Conservation (phyloP, 1,140 invertebrate species). For the Heliconius nattereri region DNA sequence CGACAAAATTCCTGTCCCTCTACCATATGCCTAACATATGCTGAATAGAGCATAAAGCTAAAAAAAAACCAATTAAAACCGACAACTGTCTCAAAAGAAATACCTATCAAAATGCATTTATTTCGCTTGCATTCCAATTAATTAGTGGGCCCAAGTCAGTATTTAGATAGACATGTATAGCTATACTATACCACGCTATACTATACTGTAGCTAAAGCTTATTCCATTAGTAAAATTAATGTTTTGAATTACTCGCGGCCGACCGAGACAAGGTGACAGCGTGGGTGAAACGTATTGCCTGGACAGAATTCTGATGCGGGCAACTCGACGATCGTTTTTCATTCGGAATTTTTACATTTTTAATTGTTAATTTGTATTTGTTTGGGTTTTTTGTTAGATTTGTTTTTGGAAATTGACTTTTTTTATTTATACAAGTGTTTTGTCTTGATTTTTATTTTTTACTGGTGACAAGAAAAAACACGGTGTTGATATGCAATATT, state of each 20-base stretch:
- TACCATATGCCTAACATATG: no score
- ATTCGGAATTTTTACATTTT: conserved; percentile 17
- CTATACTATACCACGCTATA: not conserved
- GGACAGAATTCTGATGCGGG: conserved; percentile 39
- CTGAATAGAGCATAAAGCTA: no score
- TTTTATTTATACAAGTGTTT: no score
- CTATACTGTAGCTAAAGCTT: conserved; percentile 40
- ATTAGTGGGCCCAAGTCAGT: not conserved
- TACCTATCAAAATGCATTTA: not conserved
- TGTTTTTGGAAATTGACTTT: no score
- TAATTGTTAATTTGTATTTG: not conserved
- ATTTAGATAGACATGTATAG: not conserved
- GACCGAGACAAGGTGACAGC: conserved; percentile 51
- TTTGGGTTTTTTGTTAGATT: not conserved
- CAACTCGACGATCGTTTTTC: conserved; percentile 15
- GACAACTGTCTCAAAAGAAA: not conserved
- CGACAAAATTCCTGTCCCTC: no score
- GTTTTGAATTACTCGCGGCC: conserved; percentile 68
- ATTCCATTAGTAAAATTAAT: conserved; percentile 81
- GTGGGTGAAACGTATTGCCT: conserved; percentile 44
- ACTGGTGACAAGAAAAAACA: no score
- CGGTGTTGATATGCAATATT: no score
- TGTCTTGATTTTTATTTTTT: no score
- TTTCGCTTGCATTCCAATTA: conserved; percentile 5
- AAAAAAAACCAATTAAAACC: no score